phyloP scores from a whole-genome alignment of 2,797 vertebrate genomes.

The Sebastes baramenuke region DNA sequence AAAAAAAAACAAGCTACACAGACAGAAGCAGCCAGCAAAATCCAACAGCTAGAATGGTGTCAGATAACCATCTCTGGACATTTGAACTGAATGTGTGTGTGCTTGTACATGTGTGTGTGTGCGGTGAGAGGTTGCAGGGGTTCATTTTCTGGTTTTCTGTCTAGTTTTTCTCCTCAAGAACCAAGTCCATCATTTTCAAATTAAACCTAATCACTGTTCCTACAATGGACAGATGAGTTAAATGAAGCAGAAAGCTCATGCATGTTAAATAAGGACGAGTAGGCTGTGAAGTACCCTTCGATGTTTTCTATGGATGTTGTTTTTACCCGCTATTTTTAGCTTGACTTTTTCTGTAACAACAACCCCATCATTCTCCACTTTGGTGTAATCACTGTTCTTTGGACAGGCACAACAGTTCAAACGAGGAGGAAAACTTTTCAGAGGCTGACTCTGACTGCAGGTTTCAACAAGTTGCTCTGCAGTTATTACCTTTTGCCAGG shows the following conservation, averaged over 20 bases:
- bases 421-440: constrained; percentile 17
- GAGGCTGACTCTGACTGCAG: constrained; percentile 24
- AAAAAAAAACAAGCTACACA: constrained; percentile 26
- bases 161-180: background rate
- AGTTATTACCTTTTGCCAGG: constrained; percentile 25
- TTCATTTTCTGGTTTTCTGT: constrained; percentile 34
- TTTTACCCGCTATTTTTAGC: constrained; percentile 49
- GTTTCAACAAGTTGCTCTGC: constrained; percentile 54
- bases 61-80: constrained; percentile 51
- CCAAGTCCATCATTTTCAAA: constrained; percentile 42
- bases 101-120: too few species aligned
- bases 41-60: constrained; percentile 40
- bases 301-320: constrained; percentile 25
- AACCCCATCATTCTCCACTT: constrained; percentile 60
- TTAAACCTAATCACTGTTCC: constrained; percentile 35
- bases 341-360: constrained; percentile 24
- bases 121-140: background rate
- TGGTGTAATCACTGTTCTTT: constrained; percentile 43
- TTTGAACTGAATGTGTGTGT: constrained; percentile 6
- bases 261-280: constrained; percentile 4
- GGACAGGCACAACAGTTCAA: constrained; percentile 21
- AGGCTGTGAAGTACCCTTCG: background rate
- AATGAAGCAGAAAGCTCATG: constrained; percentile 31
- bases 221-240: constrained; percentile 9
- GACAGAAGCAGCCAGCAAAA: constrained; percentile 48